Conservation (phyloP, 1,140 invertebrate species). For the Oncopeltus fasciatus region DNA sequence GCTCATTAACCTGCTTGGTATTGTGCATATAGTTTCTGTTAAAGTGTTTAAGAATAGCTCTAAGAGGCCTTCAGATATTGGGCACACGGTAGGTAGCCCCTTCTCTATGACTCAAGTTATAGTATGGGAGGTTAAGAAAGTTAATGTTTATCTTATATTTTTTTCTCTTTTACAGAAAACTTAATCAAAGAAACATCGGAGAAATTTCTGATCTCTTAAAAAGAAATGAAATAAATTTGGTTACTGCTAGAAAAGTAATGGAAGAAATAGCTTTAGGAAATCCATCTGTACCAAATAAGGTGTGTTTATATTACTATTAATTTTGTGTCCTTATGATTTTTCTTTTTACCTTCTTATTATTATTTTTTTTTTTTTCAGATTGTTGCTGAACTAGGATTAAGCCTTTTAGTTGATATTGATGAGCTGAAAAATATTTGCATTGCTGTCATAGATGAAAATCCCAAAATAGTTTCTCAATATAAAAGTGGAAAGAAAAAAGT, state of each 20-base stretch:
- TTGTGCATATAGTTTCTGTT: too few species aligned
- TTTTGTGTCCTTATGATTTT: not conserved
- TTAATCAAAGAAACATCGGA: conserved; percentile 35
- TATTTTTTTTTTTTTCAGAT: conserved; percentile 33
- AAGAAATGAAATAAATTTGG: conserved; percentile 42
- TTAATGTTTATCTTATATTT: conserved; percentile 11
- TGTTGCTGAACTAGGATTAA: conserved; percentile 44
- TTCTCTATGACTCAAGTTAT: not conserved
- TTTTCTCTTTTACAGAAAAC: conserved; percentile 28
- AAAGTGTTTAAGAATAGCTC: not conserved
- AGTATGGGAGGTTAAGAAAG: not conserved
- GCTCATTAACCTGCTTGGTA: too few species aligned
- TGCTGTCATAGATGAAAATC: conserved; percentile 46
- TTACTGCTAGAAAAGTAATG: conserved; percentile 37
- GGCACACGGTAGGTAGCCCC: not conserved
- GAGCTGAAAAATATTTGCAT: conserved; percentile 45
- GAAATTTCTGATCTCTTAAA: conserved; percentile 45
- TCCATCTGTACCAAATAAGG: conserved; percentile 30
- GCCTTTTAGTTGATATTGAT: conserved; percentile 42
- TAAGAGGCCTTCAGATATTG: too few species aligned
- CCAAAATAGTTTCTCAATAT: conserved; percentile 47
- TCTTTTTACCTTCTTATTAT: not conserved
- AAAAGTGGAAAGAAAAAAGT: conserved; percentile 54
- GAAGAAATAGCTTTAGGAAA: conserved; percentile 35
- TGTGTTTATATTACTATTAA: conserved; percentile 25